phyloP scores from a whole-genome alignment of 2,888 invertebrate genomes.

The Cheilosia variabilis region DNA sequence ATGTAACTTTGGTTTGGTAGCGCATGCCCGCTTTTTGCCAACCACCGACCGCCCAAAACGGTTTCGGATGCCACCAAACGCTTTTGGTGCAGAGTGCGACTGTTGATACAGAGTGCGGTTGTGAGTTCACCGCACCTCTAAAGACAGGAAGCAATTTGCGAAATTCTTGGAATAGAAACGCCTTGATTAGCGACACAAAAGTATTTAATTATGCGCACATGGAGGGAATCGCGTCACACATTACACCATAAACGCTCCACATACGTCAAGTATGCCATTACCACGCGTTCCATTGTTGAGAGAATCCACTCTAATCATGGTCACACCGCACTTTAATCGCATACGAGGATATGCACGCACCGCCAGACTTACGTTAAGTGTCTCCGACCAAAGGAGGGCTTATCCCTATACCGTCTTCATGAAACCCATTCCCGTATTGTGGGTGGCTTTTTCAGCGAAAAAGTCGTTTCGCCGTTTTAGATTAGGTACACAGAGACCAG shows the following conservation, averaged over 20 bases:
- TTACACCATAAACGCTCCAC: not conserved
- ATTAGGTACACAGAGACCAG: not conserved
- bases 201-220: too few relatives aligned
- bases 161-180: too few relatives aligned
- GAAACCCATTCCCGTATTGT: not conserved
- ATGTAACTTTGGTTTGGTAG: not conserved
- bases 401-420: not conserved
- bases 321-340: conserved; percentile 21
- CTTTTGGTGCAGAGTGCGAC: not conserved
- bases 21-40: not conserved
- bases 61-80: not conserved
- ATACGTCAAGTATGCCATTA: too few relatives aligned
- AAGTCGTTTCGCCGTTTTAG: not conserved
- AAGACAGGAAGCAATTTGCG: not conserved
- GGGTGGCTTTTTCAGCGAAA: not conserved
- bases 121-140: too few relatives aligned
- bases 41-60: too few relatives aligned
- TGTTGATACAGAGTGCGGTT: too few relatives aligned
- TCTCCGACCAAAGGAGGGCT: not conserved
- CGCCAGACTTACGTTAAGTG: not conserved
- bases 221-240: not conserved
- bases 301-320: conserved; percentile 17
- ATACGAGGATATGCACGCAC: not conserved
- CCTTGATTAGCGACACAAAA: too few relatives aligned
- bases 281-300: not conserved